These are phyloP conservation scores for Theretra japonica DNA, from an alignment of 2,888 invertebrate species.

Conservation along the genomic window DNA sequence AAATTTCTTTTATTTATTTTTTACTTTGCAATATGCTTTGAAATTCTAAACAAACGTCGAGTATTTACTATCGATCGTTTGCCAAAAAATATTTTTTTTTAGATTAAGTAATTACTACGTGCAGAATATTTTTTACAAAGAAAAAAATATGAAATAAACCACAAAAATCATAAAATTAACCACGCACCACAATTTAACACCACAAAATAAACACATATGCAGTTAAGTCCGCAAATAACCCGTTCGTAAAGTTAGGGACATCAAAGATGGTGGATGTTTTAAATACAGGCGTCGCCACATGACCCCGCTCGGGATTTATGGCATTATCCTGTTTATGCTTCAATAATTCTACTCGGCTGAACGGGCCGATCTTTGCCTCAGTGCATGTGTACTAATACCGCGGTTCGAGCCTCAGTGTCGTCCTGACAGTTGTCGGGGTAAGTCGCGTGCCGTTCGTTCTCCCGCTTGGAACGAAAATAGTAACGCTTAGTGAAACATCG, in stretches of 20 bases:
- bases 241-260: constrained; percentile 28
- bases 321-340: constrained; percentile 67
- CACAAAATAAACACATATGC: constrained; percentile 26
- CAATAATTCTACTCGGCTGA: constrained; percentile 66
- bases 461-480: constrained; percentile 64
- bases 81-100: too few species aligned
- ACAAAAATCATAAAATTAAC: constrained; percentile 5
- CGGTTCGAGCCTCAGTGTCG: constrained; percentile 53
- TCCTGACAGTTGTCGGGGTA: constrained; percentile 51
- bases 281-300: constrained; percentile 48
- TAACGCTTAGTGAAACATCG: constrained; percentile 46
- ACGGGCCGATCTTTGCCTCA: constrained; percentile 60
- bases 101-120: neutral
- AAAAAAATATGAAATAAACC: neutral
- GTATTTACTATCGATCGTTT: too few species aligned
- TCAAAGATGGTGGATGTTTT: constrained; percentile 30
- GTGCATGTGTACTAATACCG: constrained; percentile 44
- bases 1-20: neutral
- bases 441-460: constrained; percentile 46
- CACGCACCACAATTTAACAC: constrained; percentile 12
- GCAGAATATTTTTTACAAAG: neutral
- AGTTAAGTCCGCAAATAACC: constrained; percentile 28
- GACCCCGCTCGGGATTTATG: constrained; percentile 61
- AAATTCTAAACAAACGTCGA: neutral
- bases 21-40: neutral